Conservation (phyloP, 2,113 vertebrate species). For the Sminthopsis crassicaudata region DNA sequence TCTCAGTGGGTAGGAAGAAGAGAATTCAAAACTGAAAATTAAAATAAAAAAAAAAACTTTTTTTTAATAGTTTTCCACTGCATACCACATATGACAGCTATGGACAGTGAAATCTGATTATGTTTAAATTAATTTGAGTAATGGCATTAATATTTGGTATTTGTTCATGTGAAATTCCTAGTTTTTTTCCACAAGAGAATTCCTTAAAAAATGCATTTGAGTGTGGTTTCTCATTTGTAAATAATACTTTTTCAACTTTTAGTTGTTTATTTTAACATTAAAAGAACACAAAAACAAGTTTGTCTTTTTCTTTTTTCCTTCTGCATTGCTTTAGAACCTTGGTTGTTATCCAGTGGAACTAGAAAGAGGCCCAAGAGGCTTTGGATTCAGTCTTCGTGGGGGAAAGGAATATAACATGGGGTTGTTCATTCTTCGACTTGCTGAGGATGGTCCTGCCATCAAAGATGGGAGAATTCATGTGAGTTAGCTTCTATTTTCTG, state of each 20-base stretch:
- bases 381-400: slow-evolving; percentile 97
- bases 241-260: not conserved
- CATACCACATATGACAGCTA: not conserved
- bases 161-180: not conserved
- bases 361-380: slow-evolving; percentile 94
- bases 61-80: not conserved
- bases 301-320: not conserved
- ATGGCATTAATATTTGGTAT: not conserved
- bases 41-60: not conserved
- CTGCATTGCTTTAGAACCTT: slow-evolving; percentile 75
- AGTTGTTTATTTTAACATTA: not conserved
- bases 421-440: slow-evolving; percentile 96
- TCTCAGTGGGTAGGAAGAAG: not conserved
- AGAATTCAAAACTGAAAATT: not conserved
- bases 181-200: not conserved
- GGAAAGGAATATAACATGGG: slow-evolving; percentile 99
- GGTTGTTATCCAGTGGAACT: slow-evolving; percentile 94
- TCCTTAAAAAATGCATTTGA: not conserved
- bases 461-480: slow-evolving; percentile 95
- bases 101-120: not conserved
- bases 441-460: slow-evolving; percentile 94
- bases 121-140: not conserved
- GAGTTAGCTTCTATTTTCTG: slow-evolving; percentile 71
- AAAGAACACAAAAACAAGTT: not conserved
- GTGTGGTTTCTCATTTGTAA: not conserved